A percentile compares a stretch with the other conserved stretches of the same genome.
Conservation (phyloP, 2,888 invertebrate genomes). For the Nomada ruficornis region DNA sequence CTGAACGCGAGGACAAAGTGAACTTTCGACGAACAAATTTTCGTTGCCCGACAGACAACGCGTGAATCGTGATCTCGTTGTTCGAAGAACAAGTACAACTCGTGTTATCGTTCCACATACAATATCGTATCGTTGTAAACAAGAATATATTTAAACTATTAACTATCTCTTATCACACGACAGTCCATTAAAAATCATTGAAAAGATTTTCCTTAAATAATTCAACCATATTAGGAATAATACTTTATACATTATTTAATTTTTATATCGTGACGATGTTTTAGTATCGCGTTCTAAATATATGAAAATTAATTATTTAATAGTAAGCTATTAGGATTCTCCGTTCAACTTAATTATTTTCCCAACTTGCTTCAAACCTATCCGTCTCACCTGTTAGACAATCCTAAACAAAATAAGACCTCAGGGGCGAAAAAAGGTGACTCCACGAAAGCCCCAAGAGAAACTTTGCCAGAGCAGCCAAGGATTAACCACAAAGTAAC, state of each 20-base stretch:
- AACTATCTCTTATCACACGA: no score
- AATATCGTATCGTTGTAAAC: background rate
- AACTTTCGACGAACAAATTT: slow-evolving; percentile 14
- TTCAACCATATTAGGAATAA: no score
- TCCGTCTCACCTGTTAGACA: background rate
- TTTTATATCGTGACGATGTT: no score
- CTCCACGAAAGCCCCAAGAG: slow-evolving; percentile 33
- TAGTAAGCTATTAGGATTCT: no score
- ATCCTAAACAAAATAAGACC: background rate
- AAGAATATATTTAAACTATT: background rate
- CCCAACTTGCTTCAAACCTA: background rate
- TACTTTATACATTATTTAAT: no score
- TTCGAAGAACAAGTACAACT: slow-evolving; percentile 12
- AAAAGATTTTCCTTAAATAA: no score
- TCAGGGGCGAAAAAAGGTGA: background rate
- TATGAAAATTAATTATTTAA: no score
- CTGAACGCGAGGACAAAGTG: slow-evolving; percentile 1
- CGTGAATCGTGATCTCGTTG: background rate
- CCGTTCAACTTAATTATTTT: no score
- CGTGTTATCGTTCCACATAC: slow-evolving; percentile 3
- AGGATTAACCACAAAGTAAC: slow-evolving; percentile 50
- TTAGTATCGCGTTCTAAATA: no score
- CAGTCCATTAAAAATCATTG: no score
- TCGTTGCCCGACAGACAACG: background rate
- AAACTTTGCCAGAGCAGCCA: slow-evolving; percentile 28